A percentile compares a stretch with the other conserved stretches of the same genome.
phyloP scores from a whole-genome alignment of 1,140 invertebrate species.

The Parasteatoda tepidariorum region DNA sequence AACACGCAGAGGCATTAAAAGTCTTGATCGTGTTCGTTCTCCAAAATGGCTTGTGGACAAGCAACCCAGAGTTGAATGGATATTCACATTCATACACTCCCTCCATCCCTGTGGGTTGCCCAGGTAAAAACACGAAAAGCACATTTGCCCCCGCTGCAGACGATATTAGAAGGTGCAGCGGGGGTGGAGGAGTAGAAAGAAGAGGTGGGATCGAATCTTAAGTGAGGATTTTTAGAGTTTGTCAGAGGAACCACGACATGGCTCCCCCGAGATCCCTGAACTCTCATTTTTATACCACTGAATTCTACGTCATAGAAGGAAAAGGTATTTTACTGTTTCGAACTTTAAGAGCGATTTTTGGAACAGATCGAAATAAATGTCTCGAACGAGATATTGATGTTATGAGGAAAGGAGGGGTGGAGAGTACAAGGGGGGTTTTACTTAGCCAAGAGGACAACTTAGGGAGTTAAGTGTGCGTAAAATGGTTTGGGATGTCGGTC shows the following conservation, averaged over 20 bases:
- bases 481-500: conserved; percentile 22
- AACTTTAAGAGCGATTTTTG: not conserved
- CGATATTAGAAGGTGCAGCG: conserved; percentile 13
- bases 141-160: conserved; percentile 23
- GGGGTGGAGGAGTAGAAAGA: not conserved
- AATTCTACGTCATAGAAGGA: no score
- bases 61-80: no score
- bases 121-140: conserved; percentile 48
- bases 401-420: conserved; percentile 33
- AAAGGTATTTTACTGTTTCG: no score
- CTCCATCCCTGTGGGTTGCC: conserved; percentile 16
- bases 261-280: conserved; percentile 5
- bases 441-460: no score
- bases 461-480: conserved; percentile 46
- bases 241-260: conserved; percentile 35
- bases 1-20: conserved; percentile 53
- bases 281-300: conserved; percentile 46
- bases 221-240: conserved; percentile 16
- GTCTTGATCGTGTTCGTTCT: conserved; percentile 10
- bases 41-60: conserved; percentile 1
- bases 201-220: not conserved
- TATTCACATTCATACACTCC: no score
- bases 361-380: conserved; percentile 34
- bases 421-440: conserved; percentile 12
- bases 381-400: conserved; percentile 14